A percentile compares a stretch with the other conserved stretches of the same genome.
Evolutionary conservation across 2,113 vertebrate species (phyloP).

Genomic region (Propithecus coquereli): DNA sequence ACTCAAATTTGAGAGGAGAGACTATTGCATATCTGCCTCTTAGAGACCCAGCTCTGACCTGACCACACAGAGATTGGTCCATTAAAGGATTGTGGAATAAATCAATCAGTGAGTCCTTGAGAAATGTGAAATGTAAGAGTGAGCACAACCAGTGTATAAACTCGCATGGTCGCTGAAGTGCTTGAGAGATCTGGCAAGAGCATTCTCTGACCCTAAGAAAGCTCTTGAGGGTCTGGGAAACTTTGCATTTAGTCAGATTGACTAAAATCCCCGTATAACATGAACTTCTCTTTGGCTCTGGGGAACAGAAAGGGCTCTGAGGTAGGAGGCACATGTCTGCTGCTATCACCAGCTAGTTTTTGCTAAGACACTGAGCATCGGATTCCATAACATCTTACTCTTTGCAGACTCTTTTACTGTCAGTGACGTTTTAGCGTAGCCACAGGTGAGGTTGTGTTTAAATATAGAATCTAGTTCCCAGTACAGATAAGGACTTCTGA

Average conservation of each 20-base stretch:
- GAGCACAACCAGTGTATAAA: neutral
- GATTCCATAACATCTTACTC: neutral
- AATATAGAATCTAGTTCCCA: neutral
- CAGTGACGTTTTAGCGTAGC: neutral
- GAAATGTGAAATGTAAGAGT: neutral
- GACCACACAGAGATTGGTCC: neutral
- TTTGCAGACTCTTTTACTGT: neutral
- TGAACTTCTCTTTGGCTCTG: neutral
- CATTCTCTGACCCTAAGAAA: neutral
- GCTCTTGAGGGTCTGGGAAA: neutral
- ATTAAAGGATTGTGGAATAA: neutral
- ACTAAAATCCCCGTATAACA: neutral
- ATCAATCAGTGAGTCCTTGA: neutral
- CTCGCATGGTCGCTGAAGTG: neutral
- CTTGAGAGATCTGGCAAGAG: neutral
- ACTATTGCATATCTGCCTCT: neutral
- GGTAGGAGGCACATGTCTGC: neutral
- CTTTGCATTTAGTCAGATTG: neutral
- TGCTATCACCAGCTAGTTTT: constrained; percentile 1
- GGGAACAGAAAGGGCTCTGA: neutral
- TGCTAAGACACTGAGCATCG: neutral
- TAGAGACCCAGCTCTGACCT: neutral
- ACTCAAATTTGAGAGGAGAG: neutral
- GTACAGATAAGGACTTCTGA: neutral
- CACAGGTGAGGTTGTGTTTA: neutral